phyloP scores from a whole-genome alignment of 2,888 invertebrate species.

The Eupithecia abbreviata region DNA sequence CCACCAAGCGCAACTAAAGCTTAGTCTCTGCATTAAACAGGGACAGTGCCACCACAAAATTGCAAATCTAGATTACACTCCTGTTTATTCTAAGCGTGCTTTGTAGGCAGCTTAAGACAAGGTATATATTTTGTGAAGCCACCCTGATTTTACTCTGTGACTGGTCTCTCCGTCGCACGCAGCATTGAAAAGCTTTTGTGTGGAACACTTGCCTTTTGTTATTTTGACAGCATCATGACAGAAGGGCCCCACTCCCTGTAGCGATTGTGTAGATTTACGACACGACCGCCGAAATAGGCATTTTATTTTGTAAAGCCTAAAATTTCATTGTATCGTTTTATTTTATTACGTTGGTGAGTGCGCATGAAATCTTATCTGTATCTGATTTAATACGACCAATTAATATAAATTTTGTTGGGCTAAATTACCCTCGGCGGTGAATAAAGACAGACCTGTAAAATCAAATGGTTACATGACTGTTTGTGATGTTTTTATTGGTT shows the following conservation, averaged over 20 bases:
- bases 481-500: not conserved
- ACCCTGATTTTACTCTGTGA: slow-evolving; percentile 17
- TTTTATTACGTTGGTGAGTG: slow-evolving; percentile 37
- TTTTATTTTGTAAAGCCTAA: slow-evolving; percentile 49
- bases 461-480: not conserved
- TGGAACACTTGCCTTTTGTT: slow-evolving; percentile 68
- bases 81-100: not conserved
- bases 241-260: slow-evolving; percentile 49
- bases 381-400: slow-evolving; percentile 18
- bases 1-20: not conserved
- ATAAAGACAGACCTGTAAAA: not conserved
- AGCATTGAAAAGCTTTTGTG: slow-evolving; percentile 66
- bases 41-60: not conserved
- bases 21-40: slow-evolving; percentile 5
- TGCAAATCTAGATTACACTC: slow-evolving; percentile 9
- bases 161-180: slow-evolving; percentile 51
- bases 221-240: slow-evolving; percentile 59
- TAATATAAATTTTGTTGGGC: slow-evolving; percentile 15
- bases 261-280: slow-evolving; percentile 66
- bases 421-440: not conserved
- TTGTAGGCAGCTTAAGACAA: not conserved
- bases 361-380: slow-evolving; percentile 25
- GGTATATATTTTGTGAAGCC: slow-evolving; percentile 4
- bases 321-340: slow-evolving; percentile 43
- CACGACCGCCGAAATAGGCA: slow-evolving; percentile 57